Evolutionary conservation across 2,888 invertebrate species (phyloP), one percentile per base, ranked within the genome.

Genomic region (Cheilosia vernalis): DNA sequence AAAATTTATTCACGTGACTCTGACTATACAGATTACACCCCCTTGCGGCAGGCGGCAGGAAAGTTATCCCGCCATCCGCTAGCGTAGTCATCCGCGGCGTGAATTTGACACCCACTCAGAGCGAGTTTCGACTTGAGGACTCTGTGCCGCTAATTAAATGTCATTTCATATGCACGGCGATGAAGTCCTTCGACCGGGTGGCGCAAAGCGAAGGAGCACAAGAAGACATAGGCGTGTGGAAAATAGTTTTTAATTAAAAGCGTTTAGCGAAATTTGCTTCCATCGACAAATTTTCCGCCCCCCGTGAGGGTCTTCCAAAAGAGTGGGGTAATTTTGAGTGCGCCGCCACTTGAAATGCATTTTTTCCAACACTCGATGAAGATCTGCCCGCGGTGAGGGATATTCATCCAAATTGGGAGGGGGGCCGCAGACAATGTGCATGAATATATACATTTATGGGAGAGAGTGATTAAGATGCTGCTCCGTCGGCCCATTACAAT

Each of bases 31-130:
- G 24, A 40, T 60, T 60, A 47, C 30, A 9, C 15, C 30, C 6
- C 6, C 15, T 15, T 9, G 10, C 1, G 27, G 27, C 27, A 27
- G 5, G 10, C 17, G 44, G 5, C 2, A 21, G 17, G 30, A 13
- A 17, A 47, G 27, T 10, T 42, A 4, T 15, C n/a, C n/a, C 51
- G 24, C 21, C 15, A 13, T 40, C 19, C 21, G 73, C 56, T 27
- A 74, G 63, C 56, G 69, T 58, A 67, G 47, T 76, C 84, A 66
- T 64, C 70, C 58, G 74, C 70, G 74, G 80, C 51, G 63, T 81
- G 85, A 85, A 81, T 85, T 77, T 85, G 85, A 85, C 85, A 85
- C 81, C 77, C 85, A 85, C 81, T 80, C 49, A 67, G 55, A 64
- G 37, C 33, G 60, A 49, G 33, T 51, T 61, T 76, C 60, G 53